phyloP scores from a whole-genome alignment of 2,888 invertebrate genomes.

The Helicoverpa assulta region DNA sequence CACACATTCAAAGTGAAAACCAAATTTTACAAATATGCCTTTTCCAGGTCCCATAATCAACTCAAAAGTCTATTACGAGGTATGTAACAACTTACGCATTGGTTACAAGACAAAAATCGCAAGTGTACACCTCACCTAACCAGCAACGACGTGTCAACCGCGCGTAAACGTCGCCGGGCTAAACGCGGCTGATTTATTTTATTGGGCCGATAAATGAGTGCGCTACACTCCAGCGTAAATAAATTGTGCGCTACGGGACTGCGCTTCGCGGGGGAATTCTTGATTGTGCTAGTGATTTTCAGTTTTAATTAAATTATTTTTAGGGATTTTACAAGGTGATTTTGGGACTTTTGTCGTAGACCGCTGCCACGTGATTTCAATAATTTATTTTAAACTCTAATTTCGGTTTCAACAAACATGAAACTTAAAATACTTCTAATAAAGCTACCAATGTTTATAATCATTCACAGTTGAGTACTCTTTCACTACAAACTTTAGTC shows the following conservation, averaged over 20 bases:
- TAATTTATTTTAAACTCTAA: too few species aligned
- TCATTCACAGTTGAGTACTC: too few species aligned
- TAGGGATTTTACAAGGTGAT: not conserved
- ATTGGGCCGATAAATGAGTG: constrained; percentile 79
- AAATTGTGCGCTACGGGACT: constrained; percentile 55
- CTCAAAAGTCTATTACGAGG: too few species aligned
- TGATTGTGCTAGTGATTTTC: constrained; percentile 42
- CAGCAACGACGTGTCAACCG: constrained; percentile 72
- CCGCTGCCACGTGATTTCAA: too few species aligned
- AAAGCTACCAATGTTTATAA: too few species aligned
- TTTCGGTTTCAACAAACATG: too few species aligned
- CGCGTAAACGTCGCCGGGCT: constrained; percentile 72
- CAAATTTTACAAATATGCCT: not conserved
- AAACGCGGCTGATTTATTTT: constrained; percentile 76
- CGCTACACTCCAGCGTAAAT: constrained; percentile 63
- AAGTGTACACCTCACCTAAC: constrained; percentile 55
- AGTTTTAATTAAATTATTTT: constrained; percentile 28
- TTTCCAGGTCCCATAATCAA: too few species aligned
- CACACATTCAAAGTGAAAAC: not conserved
- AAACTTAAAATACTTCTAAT: too few species aligned
- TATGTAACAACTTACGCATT: too few species aligned
- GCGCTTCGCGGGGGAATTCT: constrained; percentile 49
- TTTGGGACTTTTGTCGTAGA: too few species aligned
- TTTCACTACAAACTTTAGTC: too few species aligned
- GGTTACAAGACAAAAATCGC: constrained; percentile 30